These are phyloP conservation scores for Chelonus formosanus DNA, from an alignment of 2,888 invertebrate species.

Conservation along the genomic window DNA sequence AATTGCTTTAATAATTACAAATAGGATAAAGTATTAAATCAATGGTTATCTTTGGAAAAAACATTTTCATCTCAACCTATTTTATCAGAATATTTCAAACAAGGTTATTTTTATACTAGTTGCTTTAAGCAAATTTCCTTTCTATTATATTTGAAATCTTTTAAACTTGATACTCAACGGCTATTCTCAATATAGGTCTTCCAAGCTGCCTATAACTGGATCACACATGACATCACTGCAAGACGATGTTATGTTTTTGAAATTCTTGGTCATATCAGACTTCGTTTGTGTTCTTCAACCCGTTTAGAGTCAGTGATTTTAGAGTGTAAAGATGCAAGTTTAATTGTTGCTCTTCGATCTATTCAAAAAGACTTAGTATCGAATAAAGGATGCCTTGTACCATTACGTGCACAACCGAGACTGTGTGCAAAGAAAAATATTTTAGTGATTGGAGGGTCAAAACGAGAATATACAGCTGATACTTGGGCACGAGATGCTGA, in stretches of 20 bases:
- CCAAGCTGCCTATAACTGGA: constrained; percentile 87
- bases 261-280: constrained; percentile 81
- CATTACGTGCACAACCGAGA: constrained; percentile 80
- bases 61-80: too few relatives aligned
- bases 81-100: too few relatives aligned
- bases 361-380: constrained; percentile 80
- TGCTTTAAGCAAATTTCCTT: too few relatives aligned
- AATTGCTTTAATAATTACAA: too few relatives aligned
- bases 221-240: constrained; percentile 80
- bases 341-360: constrained; percentile 82
- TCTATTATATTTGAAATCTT: too few relatives aligned
- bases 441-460: constrained; percentile 88
- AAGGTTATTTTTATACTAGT: too few relatives aligned
- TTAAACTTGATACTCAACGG: too few relatives aligned
- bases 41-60: too few relatives aligned
- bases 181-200: constrained; percentile 70
- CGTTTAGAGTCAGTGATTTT: constrained; percentile 80
- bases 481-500: constrained; percentile 80
- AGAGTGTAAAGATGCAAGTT: constrained; percentile 81
- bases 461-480: constrained; percentile 76
- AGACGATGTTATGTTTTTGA: constrained; percentile 87
- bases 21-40: too few relatives aligned
- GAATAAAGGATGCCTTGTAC: constrained; percentile 80
- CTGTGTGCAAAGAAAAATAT: constrained; percentile 87
- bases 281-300: constrained; percentile 83